Evolutionary conservation across 2,888 invertebrate genomes (phyloP).

Genomic region (Suillia variegata): DNA sequence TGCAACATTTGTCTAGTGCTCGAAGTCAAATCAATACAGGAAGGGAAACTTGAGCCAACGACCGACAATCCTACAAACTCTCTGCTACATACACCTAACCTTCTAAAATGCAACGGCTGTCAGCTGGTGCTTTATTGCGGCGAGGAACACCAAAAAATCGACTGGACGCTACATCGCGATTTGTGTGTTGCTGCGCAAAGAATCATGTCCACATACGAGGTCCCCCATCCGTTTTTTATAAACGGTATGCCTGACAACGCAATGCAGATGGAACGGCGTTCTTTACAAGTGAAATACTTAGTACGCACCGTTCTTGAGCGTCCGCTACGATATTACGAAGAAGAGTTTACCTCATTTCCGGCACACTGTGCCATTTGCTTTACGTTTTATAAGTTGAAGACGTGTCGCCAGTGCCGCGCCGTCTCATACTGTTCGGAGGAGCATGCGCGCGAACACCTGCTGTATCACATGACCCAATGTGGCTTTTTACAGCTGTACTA

Average conservation of each 20-base stretch:
- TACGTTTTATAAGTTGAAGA: constrained; percentile 25
- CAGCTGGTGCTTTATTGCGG: constrained; percentile 69
- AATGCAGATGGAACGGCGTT: constrained; percentile 34
- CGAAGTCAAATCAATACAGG: constrained; percentile 2
- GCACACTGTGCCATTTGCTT: constrained; percentile 46
- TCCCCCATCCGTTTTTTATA: constrained; percentile 38
- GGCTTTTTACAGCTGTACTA: constrained; percentile 41
- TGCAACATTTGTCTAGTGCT: constrained; percentile 33
- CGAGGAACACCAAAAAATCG: constrained; percentile 68
- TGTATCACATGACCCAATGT: constrained; percentile 40
- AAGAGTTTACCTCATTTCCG: constrained; percentile 47
- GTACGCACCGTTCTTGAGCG: constrained; percentile 35
- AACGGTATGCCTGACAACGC: constrained; percentile 30
- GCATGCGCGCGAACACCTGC: constrained; percentile 35
- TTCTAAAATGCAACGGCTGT: constrained; percentile 66
- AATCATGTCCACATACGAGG: constrained; percentile 29
- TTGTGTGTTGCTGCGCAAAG: constrained; percentile 62
- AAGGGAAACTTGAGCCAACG: neutral
- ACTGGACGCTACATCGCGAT: constrained; percentile 69
- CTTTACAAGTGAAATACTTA: constrained; percentile 40
- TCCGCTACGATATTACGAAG: constrained; percentile 38
- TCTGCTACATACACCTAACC: neutral
- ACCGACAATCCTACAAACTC: neutral
- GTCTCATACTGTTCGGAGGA: constrained; percentile 44
- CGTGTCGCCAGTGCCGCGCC: constrained; percentile 37